phyloP scores from a whole-genome alignment of 2,113 vertebrate genomes.

The Mionectes macconnelli region DNA sequence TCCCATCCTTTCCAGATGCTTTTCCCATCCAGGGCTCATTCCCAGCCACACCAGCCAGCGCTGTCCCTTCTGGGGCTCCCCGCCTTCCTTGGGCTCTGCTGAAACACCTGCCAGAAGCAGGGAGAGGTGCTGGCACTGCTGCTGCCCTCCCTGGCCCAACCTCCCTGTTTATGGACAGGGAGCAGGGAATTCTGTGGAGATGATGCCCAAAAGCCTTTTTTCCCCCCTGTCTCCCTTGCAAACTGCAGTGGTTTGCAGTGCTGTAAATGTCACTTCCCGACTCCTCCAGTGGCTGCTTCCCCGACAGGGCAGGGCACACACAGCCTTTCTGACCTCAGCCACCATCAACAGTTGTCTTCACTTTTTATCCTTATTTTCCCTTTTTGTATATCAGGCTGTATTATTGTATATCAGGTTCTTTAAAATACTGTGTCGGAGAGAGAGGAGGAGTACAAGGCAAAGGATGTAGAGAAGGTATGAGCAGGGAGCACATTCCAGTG shows the following conservation, averaged over 20 bases:
- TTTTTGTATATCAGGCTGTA: neutral
- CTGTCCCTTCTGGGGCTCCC: neutral
- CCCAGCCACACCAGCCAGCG: neutral
- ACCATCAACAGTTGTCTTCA: neutral
- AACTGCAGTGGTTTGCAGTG: neutral
- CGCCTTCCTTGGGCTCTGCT: neutral
- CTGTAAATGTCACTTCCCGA: neutral
- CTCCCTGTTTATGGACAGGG: fast-evolving
- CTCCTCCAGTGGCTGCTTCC: neutral
- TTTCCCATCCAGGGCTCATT: neutral
- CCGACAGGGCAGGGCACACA: neutral
- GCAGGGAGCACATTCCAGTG: fast-evolving
- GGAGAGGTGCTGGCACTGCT: neutral
- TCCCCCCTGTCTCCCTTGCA: neutral
- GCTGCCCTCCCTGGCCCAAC: neutral
- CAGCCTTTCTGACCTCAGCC: too few relatives aligned
- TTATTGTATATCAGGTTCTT: neutral
- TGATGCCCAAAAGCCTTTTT: neutral
- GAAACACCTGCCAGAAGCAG: neutral
- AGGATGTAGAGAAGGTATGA: neutral
- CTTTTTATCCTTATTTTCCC: neutral
- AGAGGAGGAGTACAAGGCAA: fast-evolving
- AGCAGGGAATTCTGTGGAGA: neutral
- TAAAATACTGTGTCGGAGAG: neutral
- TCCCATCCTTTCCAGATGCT: neutral